A percentile compares a stretch with the other conserved stretches of the same genome.
phyloP scores from a whole-genome alignment of 2,113 vertebrate species.

The Crocuta crocuta region DNA sequence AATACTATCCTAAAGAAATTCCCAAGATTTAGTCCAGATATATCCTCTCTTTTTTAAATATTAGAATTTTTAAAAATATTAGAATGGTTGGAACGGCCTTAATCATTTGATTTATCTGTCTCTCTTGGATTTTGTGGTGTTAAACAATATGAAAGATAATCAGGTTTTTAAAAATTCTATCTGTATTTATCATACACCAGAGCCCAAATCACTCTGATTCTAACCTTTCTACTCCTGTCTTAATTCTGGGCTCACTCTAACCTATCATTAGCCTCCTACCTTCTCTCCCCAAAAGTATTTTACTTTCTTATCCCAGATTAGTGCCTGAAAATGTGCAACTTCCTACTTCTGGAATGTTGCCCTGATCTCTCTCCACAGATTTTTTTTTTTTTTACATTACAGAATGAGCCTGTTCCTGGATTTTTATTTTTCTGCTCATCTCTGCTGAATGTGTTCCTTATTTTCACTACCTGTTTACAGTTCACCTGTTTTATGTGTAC shows the following conservation, averaged over 20 bases:
- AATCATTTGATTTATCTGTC: not conserved
- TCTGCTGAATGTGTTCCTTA: not conserved
- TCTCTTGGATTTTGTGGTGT: not conserved
- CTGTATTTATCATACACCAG: not conserved
- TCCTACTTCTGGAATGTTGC: conserved; percentile 20
- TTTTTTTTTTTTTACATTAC: not conserved
- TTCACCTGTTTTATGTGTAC: not conserved
- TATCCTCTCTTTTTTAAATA: not conserved
- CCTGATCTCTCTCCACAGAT: not conserved
- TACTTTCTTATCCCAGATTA: not conserved
- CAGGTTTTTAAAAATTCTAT: not conserved
- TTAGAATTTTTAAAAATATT: not conserved
- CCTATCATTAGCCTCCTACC: not conserved
- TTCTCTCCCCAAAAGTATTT: not conserved
- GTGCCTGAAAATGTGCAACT: not conserved
- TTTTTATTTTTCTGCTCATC: not conserved
- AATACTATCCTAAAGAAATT: not conserved
- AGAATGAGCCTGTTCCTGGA: not conserved
- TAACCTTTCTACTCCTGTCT: not conserved
- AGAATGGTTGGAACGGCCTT: not conserved
- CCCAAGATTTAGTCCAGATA: not conserved
- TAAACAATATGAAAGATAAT: not conserved
- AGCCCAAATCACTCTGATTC: not conserved
- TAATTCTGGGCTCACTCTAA: not conserved
- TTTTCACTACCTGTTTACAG: not conserved